A percentile compares a stretch with the other conserved stretches of the same genome.
phyloP scores from a whole-genome alignment of 2,797 vertebrate species.

The Pelochelys cantorii region DNA sequence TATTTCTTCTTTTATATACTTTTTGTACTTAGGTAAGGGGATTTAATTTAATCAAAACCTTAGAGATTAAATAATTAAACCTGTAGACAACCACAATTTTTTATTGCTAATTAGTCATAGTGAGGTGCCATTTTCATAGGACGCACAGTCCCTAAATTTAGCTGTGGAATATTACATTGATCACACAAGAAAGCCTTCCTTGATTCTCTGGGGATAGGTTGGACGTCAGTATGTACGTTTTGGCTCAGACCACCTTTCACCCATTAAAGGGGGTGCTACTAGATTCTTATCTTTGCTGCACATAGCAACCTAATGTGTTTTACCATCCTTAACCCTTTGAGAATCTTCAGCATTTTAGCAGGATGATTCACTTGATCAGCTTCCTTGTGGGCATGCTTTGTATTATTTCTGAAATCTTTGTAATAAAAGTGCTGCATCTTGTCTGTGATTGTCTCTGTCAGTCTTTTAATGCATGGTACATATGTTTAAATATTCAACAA shows the following conservation, averaged over 20 bases:
- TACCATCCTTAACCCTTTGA: conserved; percentile 79
- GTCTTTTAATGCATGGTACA: neutral
- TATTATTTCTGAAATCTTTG: conserved; percentile 38
- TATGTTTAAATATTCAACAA: conserved; percentile 44
- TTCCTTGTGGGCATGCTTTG: conserved; percentile 23
- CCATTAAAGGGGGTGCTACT: conserved; percentile 76
- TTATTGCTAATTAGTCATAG: conserved; percentile 82
- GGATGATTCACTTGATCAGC: conserved; percentile 39
- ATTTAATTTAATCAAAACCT: conserved; percentile 82
- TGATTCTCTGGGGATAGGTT: conserved; percentile 79
- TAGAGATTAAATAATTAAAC: conserved; percentile 82
- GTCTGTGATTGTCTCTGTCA: conserved; percentile 30
- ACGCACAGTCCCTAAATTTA: conserved; percentile 83
- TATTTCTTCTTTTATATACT: neutral
- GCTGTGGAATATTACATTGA: conserved; percentile 82
- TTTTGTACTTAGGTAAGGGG: conserved; percentile 69
- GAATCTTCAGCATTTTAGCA: conserved; percentile 31
- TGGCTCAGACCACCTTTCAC: conserved; percentile 81
- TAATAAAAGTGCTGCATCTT: conserved; percentile 32
- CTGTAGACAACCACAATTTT: conserved; percentile 77
- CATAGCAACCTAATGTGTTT: conserved; percentile 80
- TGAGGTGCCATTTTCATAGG: conserved; percentile 82
- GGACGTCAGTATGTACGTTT: conserved; percentile 75
- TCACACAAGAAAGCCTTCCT: conserved; percentile 79
- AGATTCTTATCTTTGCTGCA: conserved; percentile 72